Evolutionary conservation across 2,113 vertebrate genomes (phyloP).

Genomic region (Brienomyrus longianalis): DNA sequence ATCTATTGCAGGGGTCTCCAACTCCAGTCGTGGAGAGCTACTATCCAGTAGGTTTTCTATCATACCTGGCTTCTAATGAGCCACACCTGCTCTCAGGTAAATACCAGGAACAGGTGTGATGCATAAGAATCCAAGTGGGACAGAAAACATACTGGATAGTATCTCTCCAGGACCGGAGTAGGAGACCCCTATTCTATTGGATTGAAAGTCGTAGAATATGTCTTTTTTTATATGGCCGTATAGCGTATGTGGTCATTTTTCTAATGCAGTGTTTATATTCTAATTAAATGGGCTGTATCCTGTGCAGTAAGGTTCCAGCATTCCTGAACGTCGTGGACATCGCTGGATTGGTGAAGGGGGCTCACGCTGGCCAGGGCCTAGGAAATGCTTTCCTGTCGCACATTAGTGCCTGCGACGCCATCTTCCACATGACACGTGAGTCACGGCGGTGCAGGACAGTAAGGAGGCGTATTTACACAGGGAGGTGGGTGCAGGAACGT

Average conservation of each 20-base stretch:
- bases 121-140: no score
- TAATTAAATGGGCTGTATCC: conserved; percentile 28
- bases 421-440: conserved; percentile 97
- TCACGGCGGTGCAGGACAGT: conserved; percentile 20
- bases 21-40: no score
- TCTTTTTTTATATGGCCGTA: neutral
- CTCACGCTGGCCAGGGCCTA: conserved; percentile 87
- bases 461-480: neutral
- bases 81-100: no score
- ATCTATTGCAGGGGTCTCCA: neutral
- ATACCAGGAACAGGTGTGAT: no score
- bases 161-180: no score
- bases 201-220: neutral
- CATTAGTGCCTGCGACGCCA: conserved; percentile 92
- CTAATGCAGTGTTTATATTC: neutral
- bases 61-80: no score
- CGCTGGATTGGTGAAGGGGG: conserved; percentile 95
- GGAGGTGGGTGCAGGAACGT: neutral
- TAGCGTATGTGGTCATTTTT: neutral
- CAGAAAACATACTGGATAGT: no score
- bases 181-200: neutral
- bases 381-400: conserved; percentile 96
- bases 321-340: conserved; percentile 98
- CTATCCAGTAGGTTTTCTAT: no score
- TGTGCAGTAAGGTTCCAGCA: conserved; percentile 90